Evolutionary conservation across 2,797 vertebrate genomes (phyloP), one percentile per base, ranked within the genome.

Genomic region (Natrix natrix): DNA sequence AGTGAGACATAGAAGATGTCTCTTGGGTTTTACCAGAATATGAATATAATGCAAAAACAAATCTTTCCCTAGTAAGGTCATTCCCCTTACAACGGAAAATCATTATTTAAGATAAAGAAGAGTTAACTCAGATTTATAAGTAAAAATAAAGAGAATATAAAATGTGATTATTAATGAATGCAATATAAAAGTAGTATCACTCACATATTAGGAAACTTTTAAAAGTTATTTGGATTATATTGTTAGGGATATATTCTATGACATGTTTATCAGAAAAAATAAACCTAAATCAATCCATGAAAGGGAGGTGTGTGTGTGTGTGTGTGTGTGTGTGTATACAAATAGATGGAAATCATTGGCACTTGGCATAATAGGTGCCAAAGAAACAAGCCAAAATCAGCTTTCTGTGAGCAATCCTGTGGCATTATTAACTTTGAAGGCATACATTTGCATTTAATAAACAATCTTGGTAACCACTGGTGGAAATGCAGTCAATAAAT

Each of bases 31-130:
- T 55, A 57, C 12, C 5, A 26, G 56, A 91, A 78, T 57, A 55
- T 83, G 8, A 24, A 95, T 93, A 86, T 87, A 12, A 0, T 89
- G 91, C 93, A 96, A 94, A 96, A 91, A 93, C 95, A 95, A 93
- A 16, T 54, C 89, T 69, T 69, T 69, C 61, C 0, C 66, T 69
- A 32, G 37, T 1, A 43, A 78, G 17, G 17, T 22, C 37, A 22
- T 78, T 78, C 17, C 20, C 22, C 20, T 78, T 8, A 78, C 8
- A 78, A 78, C 3, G 43, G 74, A 78, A 78, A 78, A 22, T 5
- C 22, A 48, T 83, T 83, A 83, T 83, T 48, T 83, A 48, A 83
- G 78, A 83, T 24, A 48, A 83, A 48, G 74, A 83, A 83, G 4
- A 48, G 78, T 24, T 83, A 83, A 48, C 78, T 83, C 43, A 83